phyloP scores from a whole-genome alignment of 1,140 invertebrate species.

The Trichonephila inaurata region DNA sequence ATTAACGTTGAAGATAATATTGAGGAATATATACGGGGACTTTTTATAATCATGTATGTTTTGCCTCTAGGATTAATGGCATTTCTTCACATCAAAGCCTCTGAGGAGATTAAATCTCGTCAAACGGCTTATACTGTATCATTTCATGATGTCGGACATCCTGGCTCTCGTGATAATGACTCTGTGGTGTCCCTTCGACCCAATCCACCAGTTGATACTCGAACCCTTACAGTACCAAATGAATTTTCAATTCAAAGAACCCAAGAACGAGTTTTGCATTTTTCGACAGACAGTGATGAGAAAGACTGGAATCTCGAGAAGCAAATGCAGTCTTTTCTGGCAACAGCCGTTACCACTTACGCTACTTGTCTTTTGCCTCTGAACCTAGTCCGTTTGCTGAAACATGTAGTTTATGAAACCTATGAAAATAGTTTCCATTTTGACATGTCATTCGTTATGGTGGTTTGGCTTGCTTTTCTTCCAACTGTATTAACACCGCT shows the following conservation, averaged over 20 bases:
- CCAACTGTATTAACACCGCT: conserved; percentile 69
- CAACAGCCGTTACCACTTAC: conserved; percentile 85
- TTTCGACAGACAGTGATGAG: conserved; percentile 82
- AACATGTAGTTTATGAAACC: conserved; percentile 86
- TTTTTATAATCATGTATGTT: conserved; percentile 84
- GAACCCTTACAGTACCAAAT: conserved; percentile 79
- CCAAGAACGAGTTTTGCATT: conserved; percentile 26
- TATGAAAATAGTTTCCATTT: conserved; percentile 86
- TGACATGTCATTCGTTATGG: conserved; percentile 86
- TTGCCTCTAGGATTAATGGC: conserved; percentile 85
- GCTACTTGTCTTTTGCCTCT: conserved; percentile 86
- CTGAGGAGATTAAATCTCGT: conserved; percentile 84
- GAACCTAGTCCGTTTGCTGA: conserved; percentile 86
- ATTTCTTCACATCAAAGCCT: conserved; percentile 85
- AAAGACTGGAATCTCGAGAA: conserved; percentile 85
- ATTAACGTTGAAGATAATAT: conserved; percentile 80
- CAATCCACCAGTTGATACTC: not conserved
- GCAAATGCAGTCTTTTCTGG: conserved; percentile 86
- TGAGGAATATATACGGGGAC: conserved; percentile 81
- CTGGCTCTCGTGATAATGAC: conserved; percentile 12
- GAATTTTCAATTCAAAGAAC: conserved; percentile 78
- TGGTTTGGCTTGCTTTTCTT: conserved; percentile 81
- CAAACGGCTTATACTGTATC: conserved; percentile 66
- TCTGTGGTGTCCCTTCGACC: conserved; percentile 26
- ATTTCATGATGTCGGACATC: conserved; percentile 35